Base-by-base conservation (phyloP, 1,140 invertebrate species). In the Caenorhabditis remanei region DNA sequence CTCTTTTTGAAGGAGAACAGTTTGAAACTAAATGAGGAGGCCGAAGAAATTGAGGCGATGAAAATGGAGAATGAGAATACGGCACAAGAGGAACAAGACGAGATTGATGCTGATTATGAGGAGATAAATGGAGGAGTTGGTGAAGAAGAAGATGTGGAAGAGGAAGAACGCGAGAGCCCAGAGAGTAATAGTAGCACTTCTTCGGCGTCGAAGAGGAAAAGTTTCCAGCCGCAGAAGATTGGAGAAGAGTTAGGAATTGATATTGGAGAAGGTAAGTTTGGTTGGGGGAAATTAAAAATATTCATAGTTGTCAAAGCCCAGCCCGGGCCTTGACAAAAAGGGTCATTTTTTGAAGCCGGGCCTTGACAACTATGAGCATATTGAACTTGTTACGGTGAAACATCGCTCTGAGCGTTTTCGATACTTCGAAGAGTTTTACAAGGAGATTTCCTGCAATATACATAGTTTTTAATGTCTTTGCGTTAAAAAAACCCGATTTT, bases 171-270 rank as follows among this genome's bases (percentile, higher is more conserved):
- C 4, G 21, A 41, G 63, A 48, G 46, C 16, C 24, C 46, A 0
- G 32, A 24, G 24, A 65, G 56, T 14, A 56, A 41, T 43, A 40
- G 56, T 14, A 53, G 56, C 24, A 56, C 43, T 13, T 82, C 65
- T 5, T 85, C 82, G n/a, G 61, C 83, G 5, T 85, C 83, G 41
- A 85, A 85, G 55, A 53, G 87, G 53, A 88, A 88, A 43, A 63
- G 84, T 21, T 65, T 55, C 5, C 84, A 75, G 65, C 87, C 83
- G 32, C 83, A 63, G 87, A 87, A 84, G 63, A 87, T 63, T 53
- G 61, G 46, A 43, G 87, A 61, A n/a, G 85, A 85, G 58, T 61
- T 84, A 40, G 55, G 55, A 5, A 50, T 67, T 19, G 46, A 71
- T 5, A 21, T 75, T 75, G 63, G 50, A 46, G 84, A 67, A 24